Percentiles rank a stretch among this genome's conserved stretches.
phyloP scores from a whole-genome alignment of 64 coral and sea anemone genomes.

The Stichodactyla helianthus region DNA sequence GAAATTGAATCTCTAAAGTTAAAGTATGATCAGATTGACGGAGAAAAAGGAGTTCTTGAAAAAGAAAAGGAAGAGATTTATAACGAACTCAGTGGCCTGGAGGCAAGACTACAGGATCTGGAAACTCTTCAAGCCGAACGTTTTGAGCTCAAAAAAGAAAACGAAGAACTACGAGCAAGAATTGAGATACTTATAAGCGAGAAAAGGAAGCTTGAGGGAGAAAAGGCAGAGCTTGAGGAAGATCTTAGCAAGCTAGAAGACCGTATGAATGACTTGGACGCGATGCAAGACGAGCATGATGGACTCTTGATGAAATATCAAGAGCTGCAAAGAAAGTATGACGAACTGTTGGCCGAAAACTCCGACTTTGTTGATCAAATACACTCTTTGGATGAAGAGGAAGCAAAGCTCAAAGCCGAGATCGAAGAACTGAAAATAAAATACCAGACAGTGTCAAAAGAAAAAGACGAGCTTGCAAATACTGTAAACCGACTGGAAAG shows the following conservation, averaged over 20 bases:
- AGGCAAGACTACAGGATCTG: slow-evolving; percentile 56
- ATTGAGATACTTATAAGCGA: slow-evolving; percentile 53
- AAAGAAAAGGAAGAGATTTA: slow-evolving; percentile 38
- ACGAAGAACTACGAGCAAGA: slow-evolving; percentile 35
- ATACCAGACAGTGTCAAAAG: not conserved
- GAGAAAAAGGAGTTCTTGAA: slow-evolving; percentile 49
- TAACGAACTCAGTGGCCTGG: slow-evolving; percentile 34
- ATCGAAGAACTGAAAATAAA: slow-evolving; percentile 35
- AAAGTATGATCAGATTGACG: slow-evolving; percentile 38
- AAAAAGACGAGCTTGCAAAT: slow-evolving; percentile 27
- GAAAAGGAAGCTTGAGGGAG: slow-evolving; percentile 25
- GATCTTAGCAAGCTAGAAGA: slow-evolving; percentile 34
- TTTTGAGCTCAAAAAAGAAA: slow-evolving; percentile 54
- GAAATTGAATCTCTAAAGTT: slow-evolving; percentile 76
- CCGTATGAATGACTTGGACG: slow-evolving; percentile 35
- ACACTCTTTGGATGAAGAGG: slow-evolving; percentile 19
- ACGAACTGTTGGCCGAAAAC: slow-evolving; percentile 6
- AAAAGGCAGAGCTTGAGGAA: slow-evolving; percentile 23
- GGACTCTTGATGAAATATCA: slow-evolving; percentile 11
- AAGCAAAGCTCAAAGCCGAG: slow-evolving; percentile 37
- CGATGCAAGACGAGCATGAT: slow-evolving; percentile 18
- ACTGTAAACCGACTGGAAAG: slow-evolving; percentile 16
- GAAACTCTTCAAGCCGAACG: slow-evolving; percentile 26
- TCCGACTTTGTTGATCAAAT: slow-evolving; percentile 14
- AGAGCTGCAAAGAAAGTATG: slow-evolving; percentile 26